These are phyloP conservation scores for Rhea pennata DNA, from an alignment of 2,113 vertebrate genomes.

Conservation along the genomic window DNA sequence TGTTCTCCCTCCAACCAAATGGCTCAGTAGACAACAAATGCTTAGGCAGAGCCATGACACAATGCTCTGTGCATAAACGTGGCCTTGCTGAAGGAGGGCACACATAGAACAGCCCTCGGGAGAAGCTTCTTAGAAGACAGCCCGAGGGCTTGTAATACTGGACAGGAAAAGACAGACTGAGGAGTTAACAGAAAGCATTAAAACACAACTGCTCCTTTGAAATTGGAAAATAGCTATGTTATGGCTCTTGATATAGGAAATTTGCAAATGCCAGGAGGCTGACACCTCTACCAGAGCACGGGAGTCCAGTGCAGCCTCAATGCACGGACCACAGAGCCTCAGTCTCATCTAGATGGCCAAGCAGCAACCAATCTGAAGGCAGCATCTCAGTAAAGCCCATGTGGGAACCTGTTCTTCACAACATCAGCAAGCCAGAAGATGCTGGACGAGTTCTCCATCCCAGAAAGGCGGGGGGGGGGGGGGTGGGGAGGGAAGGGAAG, in stretches of 20 bases:
- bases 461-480: neutral
- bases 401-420: neutral
- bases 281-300: neutral
- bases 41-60: neutral
- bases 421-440: neutral
- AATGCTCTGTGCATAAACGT: accelerated
- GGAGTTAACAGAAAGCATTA: neutral
- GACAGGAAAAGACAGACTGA: neutral
- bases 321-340: neutral
- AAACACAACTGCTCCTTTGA: neutral
- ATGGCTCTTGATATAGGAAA: neutral
- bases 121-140: neutral
- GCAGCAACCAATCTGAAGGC: neutral
- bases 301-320: neutral
- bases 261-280: neutral
- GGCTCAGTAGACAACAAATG: neutral
- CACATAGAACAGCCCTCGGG: accelerated
- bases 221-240: neutral
- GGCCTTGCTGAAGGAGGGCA: neutral
- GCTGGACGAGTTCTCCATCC: neutral
- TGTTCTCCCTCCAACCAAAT: neutral
- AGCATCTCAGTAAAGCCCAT: neutral
- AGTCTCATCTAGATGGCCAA: neutral
- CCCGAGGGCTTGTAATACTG: neutral
- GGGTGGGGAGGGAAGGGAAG: neutral